Evolutionary conservation across 1,140 invertebrate genomes (phyloP).

Genomic region (Cotesia typhae): DNA sequence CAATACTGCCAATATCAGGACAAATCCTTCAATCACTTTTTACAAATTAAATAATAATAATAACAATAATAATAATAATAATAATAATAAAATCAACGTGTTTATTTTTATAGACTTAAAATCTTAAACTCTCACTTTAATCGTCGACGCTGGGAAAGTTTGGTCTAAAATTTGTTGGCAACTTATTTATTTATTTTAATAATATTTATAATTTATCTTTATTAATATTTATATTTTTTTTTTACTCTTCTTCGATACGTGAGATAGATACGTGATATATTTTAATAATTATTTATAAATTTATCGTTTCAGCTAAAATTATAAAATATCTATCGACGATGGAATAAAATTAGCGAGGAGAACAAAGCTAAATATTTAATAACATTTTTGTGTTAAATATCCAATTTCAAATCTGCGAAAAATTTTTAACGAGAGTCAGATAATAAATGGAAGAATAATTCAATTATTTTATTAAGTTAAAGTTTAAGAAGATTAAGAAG

Average conservation of each 20-base stretch:
- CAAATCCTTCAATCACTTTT: too few relatives aligned
- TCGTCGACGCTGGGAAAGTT: conserved; percentile 35
- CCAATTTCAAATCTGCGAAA: conserved; percentile 4
- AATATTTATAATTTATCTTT: too few relatives aligned
- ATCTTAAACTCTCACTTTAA: neutral
- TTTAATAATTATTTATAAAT: conserved; percentile 9
- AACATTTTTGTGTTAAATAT: conserved; percentile 18
- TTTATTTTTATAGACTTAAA: neutral
- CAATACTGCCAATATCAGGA: too few relatives aligned
- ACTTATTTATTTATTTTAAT: conserved; percentile 36
- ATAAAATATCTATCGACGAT: conserved; percentile 53
- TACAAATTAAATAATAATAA: too few relatives aligned
- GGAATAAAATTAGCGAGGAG: conserved; percentile 41
- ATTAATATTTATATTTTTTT: conserved; percentile 6
- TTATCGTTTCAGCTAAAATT: conserved; percentile 48
- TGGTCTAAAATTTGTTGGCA: conserved; percentile 53
- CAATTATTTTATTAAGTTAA: conserved; percentile 10
- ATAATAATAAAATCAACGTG: neutral
- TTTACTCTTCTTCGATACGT: conserved; percentile 35
- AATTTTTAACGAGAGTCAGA: conserved; percentile 20
- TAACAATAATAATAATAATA: neutral
- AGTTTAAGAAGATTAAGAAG: conserved; percentile 23
- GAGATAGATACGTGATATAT: conserved; percentile 25
- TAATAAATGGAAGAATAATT: conserved; percentile 19
- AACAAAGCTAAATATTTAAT: conserved; percentile 46